Conservation (phyloP, 2,888 invertebrate species). For the Brachynemurus nebulosus region DNA sequence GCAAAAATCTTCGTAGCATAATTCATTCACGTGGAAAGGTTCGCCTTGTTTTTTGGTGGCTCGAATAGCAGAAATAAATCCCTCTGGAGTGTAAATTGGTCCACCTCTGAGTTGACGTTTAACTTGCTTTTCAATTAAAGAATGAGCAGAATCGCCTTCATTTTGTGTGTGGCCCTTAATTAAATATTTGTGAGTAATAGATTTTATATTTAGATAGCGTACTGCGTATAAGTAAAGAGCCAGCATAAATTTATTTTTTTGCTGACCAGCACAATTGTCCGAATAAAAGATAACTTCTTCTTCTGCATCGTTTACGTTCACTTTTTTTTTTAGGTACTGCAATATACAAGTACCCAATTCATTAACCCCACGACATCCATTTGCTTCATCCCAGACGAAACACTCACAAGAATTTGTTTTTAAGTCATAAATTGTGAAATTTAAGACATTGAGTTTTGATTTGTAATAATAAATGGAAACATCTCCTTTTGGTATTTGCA, state of each 20-base stretch:
- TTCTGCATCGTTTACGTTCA: conserved; percentile 1
- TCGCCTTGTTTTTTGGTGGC: too few relatives aligned
- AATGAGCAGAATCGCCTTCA: conserved; percentile 20
- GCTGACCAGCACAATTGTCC: conserved; percentile 21
- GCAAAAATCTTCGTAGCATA: too few relatives aligned
- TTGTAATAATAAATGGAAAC: conserved; percentile 19
- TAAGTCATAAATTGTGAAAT: conserved; percentile 18
- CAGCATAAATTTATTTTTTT: conserved; percentile 20
- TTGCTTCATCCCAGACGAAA: conserved; percentile 19
- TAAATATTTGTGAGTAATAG: conserved; percentile 19
- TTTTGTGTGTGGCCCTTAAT: conserved; percentile 20
- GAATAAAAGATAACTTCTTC: conserved; percentile 18
- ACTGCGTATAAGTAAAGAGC: conserved; percentile 16
- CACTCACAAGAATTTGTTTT: conserved; percentile 13
- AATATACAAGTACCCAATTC: conserved; percentile 20
- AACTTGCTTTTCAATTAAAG: conserved; percentile 17
- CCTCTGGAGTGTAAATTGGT: too few relatives aligned
- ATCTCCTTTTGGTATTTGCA: conserved; percentile 19
- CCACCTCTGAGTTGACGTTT: too few relatives aligned
- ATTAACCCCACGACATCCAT: conserved; percentile 16
- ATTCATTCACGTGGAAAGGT: too few relatives aligned
- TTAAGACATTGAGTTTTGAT: conserved; percentile 17
- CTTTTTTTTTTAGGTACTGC: conserved; percentile 12
- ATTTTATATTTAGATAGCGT: conserved; percentile 13
- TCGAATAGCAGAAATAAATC: too few relatives aligned